Conservation (phyloP, 2,797 vertebrate species). For the Chromis chromis region DNA sequence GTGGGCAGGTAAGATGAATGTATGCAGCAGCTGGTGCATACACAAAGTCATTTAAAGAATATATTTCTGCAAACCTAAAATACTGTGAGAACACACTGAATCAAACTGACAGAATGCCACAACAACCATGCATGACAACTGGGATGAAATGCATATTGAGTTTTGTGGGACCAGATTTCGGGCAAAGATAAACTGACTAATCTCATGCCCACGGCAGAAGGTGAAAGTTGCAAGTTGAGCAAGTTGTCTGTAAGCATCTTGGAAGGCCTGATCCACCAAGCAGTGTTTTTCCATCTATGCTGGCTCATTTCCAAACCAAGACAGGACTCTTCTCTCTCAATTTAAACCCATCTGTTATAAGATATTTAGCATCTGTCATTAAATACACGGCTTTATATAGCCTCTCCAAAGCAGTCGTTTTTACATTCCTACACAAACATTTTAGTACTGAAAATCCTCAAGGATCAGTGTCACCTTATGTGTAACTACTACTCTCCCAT, state of each 20-base stretch:
- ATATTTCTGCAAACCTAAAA: slow-evolving; percentile 5
- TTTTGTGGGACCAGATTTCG: slow-evolving; percentile 9
- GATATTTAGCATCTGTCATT: slow-evolving; percentile 79
- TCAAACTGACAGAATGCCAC: neutral
- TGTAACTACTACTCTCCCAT: slow-evolving; percentile 50
- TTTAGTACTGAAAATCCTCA: slow-evolving; percentile 42
- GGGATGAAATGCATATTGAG: neutral
- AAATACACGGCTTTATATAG: slow-evolving; percentile 66
- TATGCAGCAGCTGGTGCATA: neutral
- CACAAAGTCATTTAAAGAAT: neutral
- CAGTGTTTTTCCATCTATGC: slow-evolving; percentile 43
- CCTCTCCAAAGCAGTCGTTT: slow-evolving; percentile 67
- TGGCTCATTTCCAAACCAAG: slow-evolving; percentile 52
- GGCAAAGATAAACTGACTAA: slow-evolving; percentile 15
- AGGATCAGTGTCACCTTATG: slow-evolving; percentile 54
- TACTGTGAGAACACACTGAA: neutral
- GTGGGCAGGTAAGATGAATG: slow-evolving; percentile 41
- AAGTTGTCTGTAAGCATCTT: slow-evolving; percentile 58
- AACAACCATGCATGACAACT: neutral
- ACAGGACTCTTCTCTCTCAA: slow-evolving; percentile 42
- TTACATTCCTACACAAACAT: slow-evolving; percentile 50
- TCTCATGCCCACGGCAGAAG: slow-evolving; percentile 40
- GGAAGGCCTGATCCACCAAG: slow-evolving; percentile 39
- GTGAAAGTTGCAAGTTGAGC: slow-evolving; percentile 45
- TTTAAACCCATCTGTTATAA: slow-evolving; percentile 70